These are phyloP conservation scores for Branchipolynoe longqiensis DNA, from an alignment of 2,888 invertebrate species.

Conservation along the genomic window DNA sequence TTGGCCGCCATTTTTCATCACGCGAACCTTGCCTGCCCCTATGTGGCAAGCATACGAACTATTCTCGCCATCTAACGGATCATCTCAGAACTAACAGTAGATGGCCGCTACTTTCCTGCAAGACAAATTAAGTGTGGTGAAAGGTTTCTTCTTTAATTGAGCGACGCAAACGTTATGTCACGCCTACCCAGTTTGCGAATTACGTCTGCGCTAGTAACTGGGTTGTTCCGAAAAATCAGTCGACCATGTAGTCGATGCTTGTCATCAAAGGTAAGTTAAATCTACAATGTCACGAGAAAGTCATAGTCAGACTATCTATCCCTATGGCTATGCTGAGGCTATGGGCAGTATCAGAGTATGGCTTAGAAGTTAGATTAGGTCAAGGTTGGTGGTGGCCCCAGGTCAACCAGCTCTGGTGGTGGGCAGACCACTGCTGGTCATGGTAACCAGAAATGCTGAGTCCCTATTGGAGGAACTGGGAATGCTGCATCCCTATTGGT, in stretches of 20 bases:
- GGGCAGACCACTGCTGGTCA: too few species aligned
- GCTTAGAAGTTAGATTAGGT: too few species aligned
- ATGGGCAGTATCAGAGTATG: too few species aligned
- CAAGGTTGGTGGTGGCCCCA: too few species aligned
- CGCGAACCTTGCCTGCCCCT: background rate
- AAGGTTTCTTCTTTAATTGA: too few species aligned
- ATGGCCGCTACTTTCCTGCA: background rate
- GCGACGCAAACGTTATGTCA: background rate
- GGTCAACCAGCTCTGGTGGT: too few species aligned
- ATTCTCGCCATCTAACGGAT: background rate
- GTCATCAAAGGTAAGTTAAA: constrained; percentile 18
- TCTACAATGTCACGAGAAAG: constrained; percentile 47
- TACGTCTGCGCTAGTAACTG: background rate
- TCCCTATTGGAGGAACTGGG: too few species aligned
- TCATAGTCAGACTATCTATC: background rate
- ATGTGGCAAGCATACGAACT: background rate
- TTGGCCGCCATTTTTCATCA: constrained; percentile 49
- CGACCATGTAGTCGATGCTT: constrained; percentile 22
- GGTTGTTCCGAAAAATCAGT: background rate
- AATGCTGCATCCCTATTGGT: too few species aligned
- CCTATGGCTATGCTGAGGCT: too few species aligned
- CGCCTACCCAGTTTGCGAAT: background rate
- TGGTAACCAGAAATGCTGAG: too few species aligned
- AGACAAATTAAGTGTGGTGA: too few species aligned
- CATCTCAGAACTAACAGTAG: background rate